These are phyloP conservation scores for Cochlearius cochlearius DNA, from an alignment of 2,113 vertebrate genomes.

Conservation along the genomic window DNA sequence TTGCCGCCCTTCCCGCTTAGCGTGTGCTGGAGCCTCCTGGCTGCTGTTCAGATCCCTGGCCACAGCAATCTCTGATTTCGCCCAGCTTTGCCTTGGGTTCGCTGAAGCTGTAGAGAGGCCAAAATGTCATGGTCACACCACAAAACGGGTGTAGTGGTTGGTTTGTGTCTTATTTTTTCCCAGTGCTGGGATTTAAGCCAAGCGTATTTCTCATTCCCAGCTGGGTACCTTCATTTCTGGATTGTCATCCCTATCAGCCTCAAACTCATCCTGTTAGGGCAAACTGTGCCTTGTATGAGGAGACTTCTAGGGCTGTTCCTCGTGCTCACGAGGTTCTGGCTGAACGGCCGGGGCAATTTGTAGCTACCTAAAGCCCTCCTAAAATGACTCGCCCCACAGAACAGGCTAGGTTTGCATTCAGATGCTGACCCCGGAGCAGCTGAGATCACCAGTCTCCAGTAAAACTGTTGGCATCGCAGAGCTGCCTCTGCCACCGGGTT, in stretches of 20 bases:
- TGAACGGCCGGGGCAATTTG: neutral
- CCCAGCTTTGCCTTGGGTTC: neutral
- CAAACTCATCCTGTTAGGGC: neutral
- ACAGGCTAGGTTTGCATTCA: neutral
- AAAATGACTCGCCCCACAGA: neutral
- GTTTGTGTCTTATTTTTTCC: neutral
- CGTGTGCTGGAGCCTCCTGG: neutral
- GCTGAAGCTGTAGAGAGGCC: neutral
- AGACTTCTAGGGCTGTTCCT: neutral
- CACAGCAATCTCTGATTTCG: neutral
- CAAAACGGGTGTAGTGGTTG: neutral
- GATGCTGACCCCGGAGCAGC: neutral
- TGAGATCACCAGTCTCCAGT: too few species aligned
- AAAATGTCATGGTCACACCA: accelerated
- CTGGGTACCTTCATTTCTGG: neutral
- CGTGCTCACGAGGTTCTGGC: neutral
- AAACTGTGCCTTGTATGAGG: neutral
- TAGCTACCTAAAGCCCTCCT: neutral
- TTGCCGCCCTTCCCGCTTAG: neutral
- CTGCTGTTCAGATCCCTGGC: neutral
- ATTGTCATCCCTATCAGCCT: neutral
- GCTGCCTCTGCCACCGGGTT: neutral
- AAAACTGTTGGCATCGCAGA: neutral
- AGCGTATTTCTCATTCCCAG: neutral
- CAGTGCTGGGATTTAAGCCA: neutral